Conservation (phyloP, 2,113 vertebrate species). For the Corythornis madagascariensis region DNA sequence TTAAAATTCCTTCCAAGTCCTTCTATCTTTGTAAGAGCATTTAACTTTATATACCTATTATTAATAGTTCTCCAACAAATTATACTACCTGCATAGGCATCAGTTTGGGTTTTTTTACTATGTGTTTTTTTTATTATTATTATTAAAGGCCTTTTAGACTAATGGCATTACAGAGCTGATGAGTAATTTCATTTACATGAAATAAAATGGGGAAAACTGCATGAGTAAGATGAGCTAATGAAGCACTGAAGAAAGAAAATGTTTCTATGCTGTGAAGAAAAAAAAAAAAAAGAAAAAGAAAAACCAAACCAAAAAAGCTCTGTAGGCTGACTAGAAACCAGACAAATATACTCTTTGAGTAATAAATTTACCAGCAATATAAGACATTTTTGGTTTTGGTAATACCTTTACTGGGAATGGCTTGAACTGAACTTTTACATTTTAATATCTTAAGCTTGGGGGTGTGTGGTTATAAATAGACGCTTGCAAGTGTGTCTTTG, state of each 20-base stretch:
- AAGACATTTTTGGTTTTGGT: constrained; percentile 32
- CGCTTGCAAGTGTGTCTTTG: background rate
- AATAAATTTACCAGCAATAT: constrained; percentile 50
- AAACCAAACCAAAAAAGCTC: constrained; percentile 2
- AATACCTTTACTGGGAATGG: constrained; percentile 16
- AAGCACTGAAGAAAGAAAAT: constrained; percentile 63
- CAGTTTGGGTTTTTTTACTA: background rate
- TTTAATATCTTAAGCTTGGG: background rate
- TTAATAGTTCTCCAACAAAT: background rate
- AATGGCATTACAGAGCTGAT: constrained; percentile 33
- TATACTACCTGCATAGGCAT: background rate
- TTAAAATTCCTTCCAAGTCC: background rate
- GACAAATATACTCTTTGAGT: constrained; percentile 46
- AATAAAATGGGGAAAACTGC: constrained; percentile 58
- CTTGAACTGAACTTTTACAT: background rate
- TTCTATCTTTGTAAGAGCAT: background rate
- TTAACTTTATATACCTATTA: background rate
- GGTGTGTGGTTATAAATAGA: background rate
- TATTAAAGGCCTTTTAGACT: background rate
- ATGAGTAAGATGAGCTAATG: constrained; percentile 60
- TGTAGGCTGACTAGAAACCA: constrained; percentile 59
- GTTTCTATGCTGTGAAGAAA: constrained; percentile 29
- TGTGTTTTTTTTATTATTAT: background rate
- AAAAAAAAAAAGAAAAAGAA: constrained; percentile 38
- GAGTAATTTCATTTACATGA: constrained; percentile 58